Conservation (phyloP, 2,113 vertebrate species). For the Procavia capensis region DNA sequence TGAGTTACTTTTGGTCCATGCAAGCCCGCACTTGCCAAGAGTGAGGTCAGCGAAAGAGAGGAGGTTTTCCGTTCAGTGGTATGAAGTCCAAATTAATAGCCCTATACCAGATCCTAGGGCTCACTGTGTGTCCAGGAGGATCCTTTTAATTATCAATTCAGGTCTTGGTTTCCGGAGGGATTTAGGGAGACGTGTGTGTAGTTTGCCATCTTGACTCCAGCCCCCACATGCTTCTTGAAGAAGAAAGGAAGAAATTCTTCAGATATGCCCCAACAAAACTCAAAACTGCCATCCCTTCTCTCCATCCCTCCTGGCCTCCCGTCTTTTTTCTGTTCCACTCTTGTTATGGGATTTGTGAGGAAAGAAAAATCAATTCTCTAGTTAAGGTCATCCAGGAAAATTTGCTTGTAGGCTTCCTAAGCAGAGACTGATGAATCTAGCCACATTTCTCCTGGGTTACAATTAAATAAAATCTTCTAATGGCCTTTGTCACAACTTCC, state of each 20-base stretch:
- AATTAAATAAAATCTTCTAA: constrained; percentile 54
- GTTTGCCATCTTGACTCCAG: no score
- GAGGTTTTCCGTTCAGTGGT: no score
- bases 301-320: not conserved
- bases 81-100: no score
- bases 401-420: constrained; percentile 9
- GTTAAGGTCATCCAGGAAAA: constrained; percentile 22
- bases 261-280: not conserved
- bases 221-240: no score
- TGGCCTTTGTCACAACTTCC: constrained; percentile 65
- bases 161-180: no score
- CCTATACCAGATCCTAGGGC: no score
- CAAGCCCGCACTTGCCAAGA: no score
- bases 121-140: no score
- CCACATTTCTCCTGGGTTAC: not conserved
- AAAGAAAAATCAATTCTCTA: constrained; percentile 58
- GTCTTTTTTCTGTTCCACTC: not conserved
- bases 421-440: not conserved
- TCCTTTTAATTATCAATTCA: no score
- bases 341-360: not conserved
- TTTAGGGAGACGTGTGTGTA: no score
- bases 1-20: no score
- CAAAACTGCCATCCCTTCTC: constrained; percentile 52
- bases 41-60: no score
- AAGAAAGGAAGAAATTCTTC: not conserved